Evolutionary conservation across 2,888 invertebrate species (phyloP), one percentile per base, ranked within the genome.

Genomic region (Himalopsyche anomala): DNA sequence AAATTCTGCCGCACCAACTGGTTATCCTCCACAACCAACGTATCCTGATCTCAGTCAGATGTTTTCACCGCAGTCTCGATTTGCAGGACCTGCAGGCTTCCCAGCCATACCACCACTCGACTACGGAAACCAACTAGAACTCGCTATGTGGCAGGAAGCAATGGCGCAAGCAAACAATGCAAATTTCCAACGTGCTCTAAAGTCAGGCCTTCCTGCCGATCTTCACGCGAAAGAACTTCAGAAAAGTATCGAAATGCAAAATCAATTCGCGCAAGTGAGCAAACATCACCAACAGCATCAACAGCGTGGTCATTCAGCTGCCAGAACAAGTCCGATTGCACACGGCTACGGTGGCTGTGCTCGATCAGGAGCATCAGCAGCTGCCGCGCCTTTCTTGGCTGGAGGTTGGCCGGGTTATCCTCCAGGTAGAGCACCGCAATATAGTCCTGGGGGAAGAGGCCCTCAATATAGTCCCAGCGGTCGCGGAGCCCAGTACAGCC

Each of bases 131-230:
- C 92, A 94, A 38, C 90, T 95, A 89, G 94, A 95, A 89, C 91
- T 94, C 89, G 94, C 95, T 0, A 93, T 96, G 93, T 96, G 96
- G 95, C 96, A 96, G 89, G 95, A 96, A 90, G 94, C 94, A 4
- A 93, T 95, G 92, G 92, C 94, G 56, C 94, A 94, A 86, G 93
- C 94, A 9, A 92, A 91, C 89, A 90, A 91, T 9, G 89, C 91
- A 40, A 88, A 88, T 74, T 89, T 91, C 4, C 93, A 93, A 87
- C 90, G 92, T 84, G 89, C 91, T 12, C 88, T 90, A 79, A 92
- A 93, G 89, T 89, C 90, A 51, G 81, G 89, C 89, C 79, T 85
- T 90, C 54, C 89, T 90, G 88, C 91, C 91, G 80, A 90, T 81
- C 45, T 91, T 90, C 62, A 62, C 15, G 62, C 19, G 62, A 92